phyloP scores from a whole-genome alignment of 92 coral and sea anemone species.

The Epizoanthus illoricatus region DNA sequence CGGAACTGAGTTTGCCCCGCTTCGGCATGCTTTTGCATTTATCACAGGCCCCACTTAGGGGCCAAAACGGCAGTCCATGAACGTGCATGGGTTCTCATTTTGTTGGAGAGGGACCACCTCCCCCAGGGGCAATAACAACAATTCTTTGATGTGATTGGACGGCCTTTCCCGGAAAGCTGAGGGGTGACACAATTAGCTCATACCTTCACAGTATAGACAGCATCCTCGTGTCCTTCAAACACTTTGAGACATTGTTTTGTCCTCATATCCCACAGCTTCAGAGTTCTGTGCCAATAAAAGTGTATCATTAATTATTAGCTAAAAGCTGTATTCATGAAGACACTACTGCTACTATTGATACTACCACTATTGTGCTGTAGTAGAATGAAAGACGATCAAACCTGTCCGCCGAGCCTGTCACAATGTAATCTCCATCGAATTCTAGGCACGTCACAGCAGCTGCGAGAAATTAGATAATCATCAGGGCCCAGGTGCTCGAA shows the following conservation, averaged over 20 bases:
- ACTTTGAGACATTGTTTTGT: constrained; percentile 64
- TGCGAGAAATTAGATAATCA: constrained; percentile 14
- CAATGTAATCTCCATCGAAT: constrained; percentile 53
- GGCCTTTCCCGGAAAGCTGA: too few species aligned
- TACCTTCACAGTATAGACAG: constrained; percentile 80
- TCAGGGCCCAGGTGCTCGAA: not conserved
- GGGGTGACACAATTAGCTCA: too few species aligned
- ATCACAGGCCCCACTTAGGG: too few species aligned
- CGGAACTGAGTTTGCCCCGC: too few species aligned
- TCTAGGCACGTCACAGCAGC: constrained; percentile 82
- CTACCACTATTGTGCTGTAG: not conserved
- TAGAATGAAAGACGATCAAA: not conserved
- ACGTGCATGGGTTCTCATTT: too few species aligned
- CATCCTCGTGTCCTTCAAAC: constrained; percentile 77
- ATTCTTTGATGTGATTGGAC: too few species aligned
- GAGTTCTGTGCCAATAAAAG: constrained; percentile 50
- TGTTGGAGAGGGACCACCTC: too few species aligned
- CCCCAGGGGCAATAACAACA: too few species aligned
- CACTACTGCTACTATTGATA: not conserved
- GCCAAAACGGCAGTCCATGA: too few species aligned
- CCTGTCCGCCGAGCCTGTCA: constrained; percentile 93
- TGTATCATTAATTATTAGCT: not conserved
- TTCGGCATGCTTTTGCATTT: too few species aligned
- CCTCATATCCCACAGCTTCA: constrained; percentile 80
- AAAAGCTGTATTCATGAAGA: not conserved